These are phyloP conservation scores for Philopotamus ludificatus DNA, from an alignment of 1,140 invertebrate species.

Conservation along the genomic window DNA sequence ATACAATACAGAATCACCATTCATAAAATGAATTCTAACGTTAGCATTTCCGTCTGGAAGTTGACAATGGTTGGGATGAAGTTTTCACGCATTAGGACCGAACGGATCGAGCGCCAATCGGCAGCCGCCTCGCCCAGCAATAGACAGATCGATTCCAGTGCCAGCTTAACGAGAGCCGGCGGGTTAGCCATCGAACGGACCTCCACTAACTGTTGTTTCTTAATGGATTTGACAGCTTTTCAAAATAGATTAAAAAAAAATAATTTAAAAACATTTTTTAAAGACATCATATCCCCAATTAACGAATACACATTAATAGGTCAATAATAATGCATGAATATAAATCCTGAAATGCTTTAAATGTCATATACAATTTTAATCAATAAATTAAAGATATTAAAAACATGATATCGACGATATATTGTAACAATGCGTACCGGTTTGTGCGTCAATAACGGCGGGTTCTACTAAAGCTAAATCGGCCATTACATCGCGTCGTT, in stretches of 20 bases:
- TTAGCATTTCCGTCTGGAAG: slow-evolving; percentile 92
- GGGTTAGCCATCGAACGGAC: slow-evolving; percentile 94
- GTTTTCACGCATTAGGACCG: slow-evolving; percentile 94
- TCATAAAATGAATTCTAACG: slow-evolving; percentile 69
- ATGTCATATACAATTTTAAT: too few species aligned
- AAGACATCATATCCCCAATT: too few species aligned
- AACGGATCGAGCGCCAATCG: slow-evolving; percentile 93
- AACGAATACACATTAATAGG: not conserved
- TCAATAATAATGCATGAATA: slow-evolving; percentile 16
- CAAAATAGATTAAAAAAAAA: slow-evolving; percentile 16
- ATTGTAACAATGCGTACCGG: too few species aligned
- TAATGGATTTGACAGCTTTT: slow-evolving; percentile 93
- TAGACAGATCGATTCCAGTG: slow-evolving; percentile 93
- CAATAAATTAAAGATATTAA: too few species aligned
- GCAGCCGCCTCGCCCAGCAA: slow-evolving; percentile 86
- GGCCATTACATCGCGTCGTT: slow-evolving; percentile 88
- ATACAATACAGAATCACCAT: too few species aligned
- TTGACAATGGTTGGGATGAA: slow-evolving; percentile 98
- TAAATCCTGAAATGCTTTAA: too few species aligned
- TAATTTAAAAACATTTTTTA: slow-evolving; percentile 10
- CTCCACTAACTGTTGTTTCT: slow-evolving; percentile 94
- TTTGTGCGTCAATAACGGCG: slow-evolving; percentile 97
- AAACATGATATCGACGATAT: too few species aligned
- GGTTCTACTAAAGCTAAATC: slow-evolving; percentile 97
- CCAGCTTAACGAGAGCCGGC: slow-evolving; percentile 88